Evolutionary conservation across 1,140 invertebrate species (phyloP), one percentile per base, ranked within the genome.

Genomic region (Panulirus ornatus): DNA sequence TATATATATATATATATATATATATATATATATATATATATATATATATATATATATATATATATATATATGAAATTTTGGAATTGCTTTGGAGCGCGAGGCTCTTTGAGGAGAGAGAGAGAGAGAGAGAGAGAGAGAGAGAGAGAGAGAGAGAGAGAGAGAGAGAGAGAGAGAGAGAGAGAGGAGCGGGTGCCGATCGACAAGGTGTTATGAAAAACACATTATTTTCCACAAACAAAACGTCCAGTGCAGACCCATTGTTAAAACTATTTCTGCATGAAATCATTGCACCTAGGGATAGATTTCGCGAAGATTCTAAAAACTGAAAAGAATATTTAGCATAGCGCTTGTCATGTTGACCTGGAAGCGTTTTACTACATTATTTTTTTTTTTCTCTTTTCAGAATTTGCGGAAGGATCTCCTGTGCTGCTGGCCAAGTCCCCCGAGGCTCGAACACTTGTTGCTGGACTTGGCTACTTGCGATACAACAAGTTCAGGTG

Each of bases 71-170:
- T 11, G 19, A n/a, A 14, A 3, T 76, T 5, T 14, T 22, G 19
- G 9, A 34, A 22, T 40, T 40, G 1, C 11, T 9, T 11, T 34
- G 6, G 11, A 11, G 73, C 0, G 1, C 1, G 3, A 2, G 6
- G 11, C 8, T 40, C 38, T 36, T 36, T 40, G 11, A 76, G 36
- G 73, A 36, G 11, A 40, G 1, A 36, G 11, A 22, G 11, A 36
- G 1, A 44, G 0, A 36, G 34, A 36, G 11, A 0, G 2, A 22
- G 1, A 40, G 11, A 11, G 16, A n/a, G 14, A 19, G n/a, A 44
- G 75, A 78, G 75, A 78, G 38, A 42, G 75, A 71, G 70, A 71
- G 70, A 71, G 70, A 71, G 70, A 71, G 70, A 71, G 66, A 71
- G 66, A 71, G 66, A 71, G 66, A 71, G 66, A 71, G 66, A 71